Evolutionary conservation across 2,888 invertebrate genomes (phyloP).

Genomic region (Unio pictorum): DNA sequence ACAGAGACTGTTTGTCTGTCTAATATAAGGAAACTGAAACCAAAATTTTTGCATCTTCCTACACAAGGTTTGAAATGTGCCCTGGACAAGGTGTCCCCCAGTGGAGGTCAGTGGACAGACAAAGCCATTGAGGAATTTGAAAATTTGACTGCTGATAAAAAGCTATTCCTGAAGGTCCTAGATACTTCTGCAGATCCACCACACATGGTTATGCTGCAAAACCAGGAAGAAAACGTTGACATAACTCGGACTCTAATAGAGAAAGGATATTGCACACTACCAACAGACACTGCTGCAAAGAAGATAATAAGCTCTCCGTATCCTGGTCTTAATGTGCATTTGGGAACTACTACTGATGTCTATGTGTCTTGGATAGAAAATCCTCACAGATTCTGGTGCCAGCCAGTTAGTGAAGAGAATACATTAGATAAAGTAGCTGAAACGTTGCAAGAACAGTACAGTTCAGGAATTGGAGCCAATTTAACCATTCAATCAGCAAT

Average conservation of each 20-base stretch:
- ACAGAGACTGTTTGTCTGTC: constrained; percentile 37
- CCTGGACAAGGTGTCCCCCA: constrained; percentile 32
- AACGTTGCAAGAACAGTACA: constrained; percentile 42
- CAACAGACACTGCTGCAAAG: constrained; percentile 12
- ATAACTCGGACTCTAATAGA: constrained; percentile 33
- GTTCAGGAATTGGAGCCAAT: constrained; percentile 18
- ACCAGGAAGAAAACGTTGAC: constrained; percentile 30
- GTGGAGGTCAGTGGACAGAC: constrained; percentile 30
- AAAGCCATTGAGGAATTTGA: constrained; percentile 39
- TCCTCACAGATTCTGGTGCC: constrained; percentile 48
- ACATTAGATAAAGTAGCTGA: constrained; percentile 37
- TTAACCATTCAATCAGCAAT: constrained; percentile 13
- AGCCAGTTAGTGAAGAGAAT: constrained; percentile 36
- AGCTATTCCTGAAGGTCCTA: constrained; percentile 33
- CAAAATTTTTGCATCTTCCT: constrained; percentile 45
- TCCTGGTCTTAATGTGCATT: constrained; percentile 7
- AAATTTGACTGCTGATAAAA: constrained; percentile 38
- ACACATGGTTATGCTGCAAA: constrained; percentile 34
- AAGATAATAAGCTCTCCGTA: constrained; percentile 34
- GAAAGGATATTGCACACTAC: constrained; percentile 28
- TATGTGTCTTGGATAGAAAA: constrained; percentile 50
- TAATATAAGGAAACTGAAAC: constrained; percentile 43
- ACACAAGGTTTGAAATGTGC: constrained; percentile 54
- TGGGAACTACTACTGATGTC: constrained; percentile 23
- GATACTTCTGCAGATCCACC: constrained; percentile 16